Base-by-base conservation (phyloP, 2,797 vertebrate genomes). In the Siniperca scherzeri region DNA sequence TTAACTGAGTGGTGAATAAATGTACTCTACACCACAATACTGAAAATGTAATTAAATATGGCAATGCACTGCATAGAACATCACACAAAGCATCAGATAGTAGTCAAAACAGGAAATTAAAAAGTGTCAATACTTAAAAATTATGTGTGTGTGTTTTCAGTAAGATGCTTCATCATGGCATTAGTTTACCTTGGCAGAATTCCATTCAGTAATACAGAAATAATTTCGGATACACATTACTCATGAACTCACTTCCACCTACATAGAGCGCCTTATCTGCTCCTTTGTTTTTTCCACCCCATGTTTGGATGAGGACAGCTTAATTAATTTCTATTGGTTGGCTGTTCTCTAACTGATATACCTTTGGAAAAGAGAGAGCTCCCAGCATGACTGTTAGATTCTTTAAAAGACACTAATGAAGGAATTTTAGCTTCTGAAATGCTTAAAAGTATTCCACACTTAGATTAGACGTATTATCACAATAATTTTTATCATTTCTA, bases 51-150 rank as follows among this genome's bases (percentile, higher is more conserved):
- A 80, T 91, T 75, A 74, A 56, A 81, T 71, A 13, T 38, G 57
- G 16, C 33, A 27, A 36, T 38, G 36, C 44, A n/a, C n/a, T 78
- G 40, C 57, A 79, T 40, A 13, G 25, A 16, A 56, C 62, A 67
- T 65, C 27, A 67, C 50, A 85, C 57, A 82, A 50, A 68, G 67
- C 50, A 78, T 67, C 72, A 68, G 80, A 88, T 65, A 25, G 33
- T 16, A 59, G 46, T 77, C 61, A 86, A 81, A 74, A 83, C 9
- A 77, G 81, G 83, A 91, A 89, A 91, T 87, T 68, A 84, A 89
- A 78, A 72, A 30, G 30, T 69, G 73, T 60, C 66, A 64, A 25
- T 78, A 77, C 69, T 76, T 76, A 21, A 52, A 42, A 82, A 48
- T 22, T 56, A 42, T 65, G 21, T 69, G 66, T 36, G n/a, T 7